Evolutionary conservation across 1,140 invertebrate species (phyloP), one percentile per base, ranked within the genome.

Genomic region (Andrena cerasifolii): DNA sequence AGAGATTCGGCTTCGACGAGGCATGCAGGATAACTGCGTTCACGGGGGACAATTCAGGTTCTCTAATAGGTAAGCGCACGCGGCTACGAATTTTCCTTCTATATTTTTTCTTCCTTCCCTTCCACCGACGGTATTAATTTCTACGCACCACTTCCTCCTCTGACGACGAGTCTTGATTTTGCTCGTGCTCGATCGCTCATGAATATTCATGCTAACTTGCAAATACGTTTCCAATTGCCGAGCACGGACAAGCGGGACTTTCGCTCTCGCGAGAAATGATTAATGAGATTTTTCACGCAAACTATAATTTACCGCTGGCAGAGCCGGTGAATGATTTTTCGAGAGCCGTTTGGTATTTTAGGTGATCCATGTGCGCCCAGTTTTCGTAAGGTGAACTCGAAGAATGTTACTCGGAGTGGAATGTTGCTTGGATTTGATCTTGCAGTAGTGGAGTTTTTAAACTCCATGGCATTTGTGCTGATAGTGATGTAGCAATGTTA

Each of bases 41-140:
- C 90, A 99, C 98, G 1, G 98, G 98, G 0, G 98, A 99, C 89
- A 99, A 99, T 94, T 96, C 96, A 16, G 95, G 96, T 1, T 97
- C 97, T 0, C 92, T 98, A 21, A 95, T 96, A 68, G 96, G 96
- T 96, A 93, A 91, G 73, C 83, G 56, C 61, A 53, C 40, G 18
- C 8, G 2, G 16, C 0, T 3, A 2, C 18, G 18, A 56, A 10
- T 12, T 40, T 14, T 33, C 26, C 58, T 59, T 21, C 18, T 12
- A 61, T 26, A 26, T 16, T 49, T 24, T 28, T 2, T 4, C 3
- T 18, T 18, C 31, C 28, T 45, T 33, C 21, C 10, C 4, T 68
- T 3, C 16, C 24, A 3, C 16, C 16, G 10, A 54, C 10, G 2
- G 33, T 58, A 31, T 70, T 45, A 56, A 70, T 70, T 58, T 70